Evolutionary conservation across 2,113 vertebrate species (phyloP).

Genomic region (Carassius carassius): DNA sequence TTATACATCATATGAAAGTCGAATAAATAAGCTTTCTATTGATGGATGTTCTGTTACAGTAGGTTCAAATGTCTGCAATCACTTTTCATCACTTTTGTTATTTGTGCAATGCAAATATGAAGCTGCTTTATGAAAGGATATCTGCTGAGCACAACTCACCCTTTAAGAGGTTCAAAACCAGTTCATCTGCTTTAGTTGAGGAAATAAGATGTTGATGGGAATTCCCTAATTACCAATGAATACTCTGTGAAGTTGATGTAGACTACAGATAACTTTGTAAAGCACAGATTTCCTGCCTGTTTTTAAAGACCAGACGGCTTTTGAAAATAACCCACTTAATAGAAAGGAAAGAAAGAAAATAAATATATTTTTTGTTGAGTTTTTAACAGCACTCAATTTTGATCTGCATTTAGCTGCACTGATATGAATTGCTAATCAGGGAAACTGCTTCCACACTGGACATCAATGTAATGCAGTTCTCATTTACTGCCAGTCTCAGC

Average conservation of each 20-base stretch:
- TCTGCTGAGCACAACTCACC: not conserved
- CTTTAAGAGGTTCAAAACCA: constrained; percentile 15
- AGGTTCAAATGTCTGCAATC: too few relatives aligned
- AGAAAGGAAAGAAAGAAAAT: too few relatives aligned
- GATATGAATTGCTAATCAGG: constrained; percentile 1
- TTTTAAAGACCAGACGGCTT: not conserved
- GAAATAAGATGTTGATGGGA: constrained; percentile 19
- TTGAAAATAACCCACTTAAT: not conserved
- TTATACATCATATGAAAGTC: too few relatives aligned
- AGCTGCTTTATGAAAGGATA: not conserved
- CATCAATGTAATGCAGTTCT: not conserved
- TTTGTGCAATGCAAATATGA: not conserved
- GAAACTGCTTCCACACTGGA: not conserved
- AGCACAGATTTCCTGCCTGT: not conserved
- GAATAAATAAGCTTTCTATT: too few relatives aligned
- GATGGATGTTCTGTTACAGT: too few relatives aligned
- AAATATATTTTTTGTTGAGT: too few relatives aligned
- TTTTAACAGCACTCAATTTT: not conserved
- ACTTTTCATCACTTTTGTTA: too few relatives aligned
- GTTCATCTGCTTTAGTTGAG: not conserved
- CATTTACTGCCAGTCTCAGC: not conserved
- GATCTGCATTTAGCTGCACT: not conserved
- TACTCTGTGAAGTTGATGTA: not conserved
- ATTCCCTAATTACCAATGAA: constrained; percentile 20
- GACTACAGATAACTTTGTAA: not conserved